phyloP scores from a whole-genome alignment of 2,888 invertebrate genomes.

The Sepioteuthis lessoniana region DNA sequence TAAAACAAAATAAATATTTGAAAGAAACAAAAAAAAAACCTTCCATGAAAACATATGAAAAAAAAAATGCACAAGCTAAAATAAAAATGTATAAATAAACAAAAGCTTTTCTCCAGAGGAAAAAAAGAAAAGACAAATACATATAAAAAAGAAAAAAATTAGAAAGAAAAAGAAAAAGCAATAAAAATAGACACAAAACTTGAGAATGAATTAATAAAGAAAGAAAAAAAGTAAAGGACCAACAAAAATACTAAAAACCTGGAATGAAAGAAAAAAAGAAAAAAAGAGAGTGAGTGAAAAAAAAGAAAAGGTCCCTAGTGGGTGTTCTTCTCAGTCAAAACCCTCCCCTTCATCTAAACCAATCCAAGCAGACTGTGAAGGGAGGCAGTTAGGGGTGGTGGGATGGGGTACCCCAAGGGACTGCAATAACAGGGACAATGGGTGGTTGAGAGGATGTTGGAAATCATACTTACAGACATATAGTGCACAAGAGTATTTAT shows the following conservation, averaged over 20 bases:
- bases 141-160: no score
- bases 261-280: not conserved
- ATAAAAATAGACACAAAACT: not conserved
- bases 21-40: no score
- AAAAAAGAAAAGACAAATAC: no score
- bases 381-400: not conserved
- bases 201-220: not conserved
- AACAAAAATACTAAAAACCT: not conserved
- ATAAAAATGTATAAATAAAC: no score
- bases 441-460: not conserved
- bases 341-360: not conserved
- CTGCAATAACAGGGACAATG: not conserved
- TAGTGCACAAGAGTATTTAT: not conserved
- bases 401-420: not conserved
- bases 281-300: not conserved
- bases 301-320: not conserved
- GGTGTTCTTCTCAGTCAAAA: constrained; percentile 33
- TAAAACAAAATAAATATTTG: no score
- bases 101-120: no score
- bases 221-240: no score
- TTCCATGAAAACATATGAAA: no score
- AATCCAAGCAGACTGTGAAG: not conserved
- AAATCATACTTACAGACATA: not conserved
- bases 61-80: no score
- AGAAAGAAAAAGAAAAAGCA: no score